Evolutionary conservation across 1,140 invertebrate genomes (phyloP).

Genomic region (Drosophila lacteicornis): DNA sequence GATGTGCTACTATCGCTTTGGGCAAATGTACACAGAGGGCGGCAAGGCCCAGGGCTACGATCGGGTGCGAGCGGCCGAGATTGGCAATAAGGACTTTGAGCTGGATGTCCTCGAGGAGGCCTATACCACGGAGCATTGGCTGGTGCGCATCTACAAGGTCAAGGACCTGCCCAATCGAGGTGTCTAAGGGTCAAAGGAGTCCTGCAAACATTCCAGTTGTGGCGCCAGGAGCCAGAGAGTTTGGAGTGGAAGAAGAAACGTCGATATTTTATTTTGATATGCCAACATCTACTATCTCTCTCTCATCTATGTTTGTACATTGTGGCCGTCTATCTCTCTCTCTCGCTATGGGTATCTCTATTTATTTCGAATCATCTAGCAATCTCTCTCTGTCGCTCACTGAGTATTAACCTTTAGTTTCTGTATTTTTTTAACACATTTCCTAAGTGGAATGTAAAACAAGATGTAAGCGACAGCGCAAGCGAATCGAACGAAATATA

Average conservation of each 20-base stretch:
- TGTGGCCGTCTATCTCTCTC: constrained; percentile 2
- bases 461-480: constrained; percentile 17
- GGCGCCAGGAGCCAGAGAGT: neutral
- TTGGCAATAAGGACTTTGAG: constrained; percentile 98
- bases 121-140: constrained; percentile 98
- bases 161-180: constrained; percentile 95
- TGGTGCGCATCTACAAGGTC: constrained; percentile 97
- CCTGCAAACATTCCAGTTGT: constrained; percentile 19
- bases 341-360: neutral
- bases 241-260: neutral
- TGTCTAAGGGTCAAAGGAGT: constrained; percentile 84
- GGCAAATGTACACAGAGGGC: constrained; percentile 96
- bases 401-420: constrained; percentile 46
- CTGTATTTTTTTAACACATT: constrained; percentile 23
- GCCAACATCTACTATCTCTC: constrained; percentile 3
- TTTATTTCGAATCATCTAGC: constrained; percentile 18
- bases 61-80: constrained; percentile 95
- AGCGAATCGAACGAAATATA: constrained; percentile 43
- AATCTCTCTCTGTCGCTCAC: constrained; percentile 35
- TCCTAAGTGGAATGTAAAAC: constrained; percentile 16
- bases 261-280: neutral
- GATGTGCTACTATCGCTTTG: constrained; percentile 98
- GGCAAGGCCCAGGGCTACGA: constrained; percentile 96
- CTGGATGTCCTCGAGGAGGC: constrained; percentile 96
- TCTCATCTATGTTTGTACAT: constrained; percentile 42